These are phyloP conservation scores for Oligia strigilis DNA, from an alignment of 2,888 invertebrate genomes.

Conservation along the genomic window DNA sequence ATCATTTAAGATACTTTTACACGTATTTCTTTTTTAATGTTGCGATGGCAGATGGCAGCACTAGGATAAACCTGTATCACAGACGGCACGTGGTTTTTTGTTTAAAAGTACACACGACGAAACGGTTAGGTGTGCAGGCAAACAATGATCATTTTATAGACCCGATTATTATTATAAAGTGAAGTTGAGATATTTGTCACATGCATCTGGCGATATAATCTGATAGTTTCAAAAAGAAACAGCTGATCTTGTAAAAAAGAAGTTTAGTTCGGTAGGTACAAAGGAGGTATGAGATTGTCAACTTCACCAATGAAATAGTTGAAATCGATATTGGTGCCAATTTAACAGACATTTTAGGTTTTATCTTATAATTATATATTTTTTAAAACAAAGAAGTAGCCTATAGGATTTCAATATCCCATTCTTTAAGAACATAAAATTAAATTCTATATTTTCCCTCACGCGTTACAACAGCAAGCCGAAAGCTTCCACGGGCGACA, in stretches of 20 bases:
- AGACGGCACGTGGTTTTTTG: not conserved
- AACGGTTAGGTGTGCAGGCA: not conserved
- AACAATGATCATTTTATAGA: not conserved
- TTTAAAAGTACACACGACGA: constrained; percentile 7
- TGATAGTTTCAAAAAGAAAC: not conserved
- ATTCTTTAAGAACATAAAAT: not conserved
- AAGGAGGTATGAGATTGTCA: not conserved
- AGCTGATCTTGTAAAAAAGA: not conserved
- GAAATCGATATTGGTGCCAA: not conserved
- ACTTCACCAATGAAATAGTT: not conserved
- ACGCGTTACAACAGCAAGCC: not conserved
- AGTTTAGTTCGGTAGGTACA: not conserved
- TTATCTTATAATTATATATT: too few species aligned
- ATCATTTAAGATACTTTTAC: too few species aligned
- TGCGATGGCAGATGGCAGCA: too few species aligned
- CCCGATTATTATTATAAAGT: not conserved
- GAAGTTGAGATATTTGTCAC: not conserved
- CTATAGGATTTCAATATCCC: not conserved
- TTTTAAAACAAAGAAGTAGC: too few species aligned
- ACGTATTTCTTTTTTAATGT: too few species aligned
- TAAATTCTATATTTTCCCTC: not conserved
- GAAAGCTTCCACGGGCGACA: constrained; percentile 18
- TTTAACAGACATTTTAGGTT: too few species aligned
- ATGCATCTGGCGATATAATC: too few species aligned
- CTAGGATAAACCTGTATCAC: not conserved